Conservation (phyloP, 2,888 invertebrate species). For the Cheilosia grossa region DNA sequence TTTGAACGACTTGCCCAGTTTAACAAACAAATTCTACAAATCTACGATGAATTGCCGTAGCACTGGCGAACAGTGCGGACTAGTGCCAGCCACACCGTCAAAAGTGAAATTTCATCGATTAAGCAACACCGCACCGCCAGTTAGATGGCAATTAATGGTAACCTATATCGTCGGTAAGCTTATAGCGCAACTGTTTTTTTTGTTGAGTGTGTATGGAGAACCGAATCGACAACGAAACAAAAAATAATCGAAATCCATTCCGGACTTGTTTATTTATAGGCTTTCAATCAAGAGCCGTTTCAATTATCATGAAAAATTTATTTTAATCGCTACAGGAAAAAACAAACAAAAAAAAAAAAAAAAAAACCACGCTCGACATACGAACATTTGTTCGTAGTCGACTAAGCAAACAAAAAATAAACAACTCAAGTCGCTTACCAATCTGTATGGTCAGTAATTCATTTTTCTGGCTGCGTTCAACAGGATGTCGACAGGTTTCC, state of each 20-base stretch:
- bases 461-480: slow-evolving; percentile 18
- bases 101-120: slow-evolving; percentile 69
- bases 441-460: slow-evolving; percentile 14
- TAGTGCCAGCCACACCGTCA: slow-evolving; percentile 49
- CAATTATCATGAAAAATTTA: slow-evolving; percentile 43
- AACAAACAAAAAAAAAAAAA: slow-evolving; percentile 1
- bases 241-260: slow-evolving; percentile 33
- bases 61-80: not conserved
- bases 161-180: slow-evolving; percentile 41
- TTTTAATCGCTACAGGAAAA: slow-evolving; percentile 5
- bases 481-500: slow-evolving; percentile 68
- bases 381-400: slow-evolving; percentile 13
- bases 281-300: slow-evolving; percentile 40
- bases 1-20: slow-evolving; percentile 50
- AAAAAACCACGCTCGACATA: slow-evolving; percentile 27
- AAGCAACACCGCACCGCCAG: slow-evolving; percentile 43
- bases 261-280: slow-evolving; percentile 36
- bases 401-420: not conserved
- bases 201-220: slow-evolving; percentile 6
- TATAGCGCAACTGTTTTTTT: slow-evolving; percentile 29
- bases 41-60: slow-evolving; percentile 50
- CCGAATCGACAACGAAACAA: slow-evolving; percentile 11
- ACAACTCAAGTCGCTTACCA: not conserved
- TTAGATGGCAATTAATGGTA: slow-evolving; percentile 56
- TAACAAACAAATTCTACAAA: slow-evolving; percentile 65